These are phyloP conservation scores for Atractosteus spatula DNA, from an alignment of 2,113 vertebrate species.

Conservation along the genomic window DNA sequence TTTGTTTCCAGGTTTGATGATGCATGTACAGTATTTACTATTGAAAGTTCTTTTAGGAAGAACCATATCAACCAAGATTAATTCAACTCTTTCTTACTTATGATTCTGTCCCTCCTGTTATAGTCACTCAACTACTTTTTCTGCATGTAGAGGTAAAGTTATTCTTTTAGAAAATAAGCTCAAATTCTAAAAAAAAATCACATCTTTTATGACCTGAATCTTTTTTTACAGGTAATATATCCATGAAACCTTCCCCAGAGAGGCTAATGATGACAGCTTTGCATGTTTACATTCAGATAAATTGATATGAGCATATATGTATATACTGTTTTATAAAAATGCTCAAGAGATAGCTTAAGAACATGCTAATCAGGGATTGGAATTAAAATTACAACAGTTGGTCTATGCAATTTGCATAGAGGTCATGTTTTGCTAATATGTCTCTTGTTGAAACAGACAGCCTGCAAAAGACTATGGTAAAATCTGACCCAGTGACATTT, in stretches of 20 bases:
- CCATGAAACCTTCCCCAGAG: conserved; percentile 27
- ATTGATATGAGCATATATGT: conserved; percentile 42
- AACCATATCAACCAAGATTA: too few relatives aligned
- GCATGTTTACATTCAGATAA: conserved; percentile 24
- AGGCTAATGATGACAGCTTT: conserved; percentile 18
- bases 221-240: background rate
- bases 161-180: too few relatives aligned
- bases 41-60: too few relatives aligned
- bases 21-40: too few relatives aligned
- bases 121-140: too few relatives aligned
- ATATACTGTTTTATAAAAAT: conserved; percentile 49
- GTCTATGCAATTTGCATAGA: conserved; percentile 71
- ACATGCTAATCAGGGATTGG: conserved; percentile 45
- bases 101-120: too few relatives aligned
- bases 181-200: too few relatives aligned
- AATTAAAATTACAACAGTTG: conserved; percentile 67
- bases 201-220: too few relatives aligned
- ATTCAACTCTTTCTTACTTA: too few relatives aligned
- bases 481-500: conserved; percentile 82
- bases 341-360: conserved; percentile 54
- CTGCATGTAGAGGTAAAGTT: too few relatives aligned
- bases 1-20: too few relatives aligned
- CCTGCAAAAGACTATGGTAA: conserved; percentile 72
- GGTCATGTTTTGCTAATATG: conserved; percentile 80
- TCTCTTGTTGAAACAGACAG: conserved; percentile 77